Evolutionary conservation across 1,140 invertebrate genomes (phyloP).

Genomic region (Leptinotarsa undecemlineata): DNA sequence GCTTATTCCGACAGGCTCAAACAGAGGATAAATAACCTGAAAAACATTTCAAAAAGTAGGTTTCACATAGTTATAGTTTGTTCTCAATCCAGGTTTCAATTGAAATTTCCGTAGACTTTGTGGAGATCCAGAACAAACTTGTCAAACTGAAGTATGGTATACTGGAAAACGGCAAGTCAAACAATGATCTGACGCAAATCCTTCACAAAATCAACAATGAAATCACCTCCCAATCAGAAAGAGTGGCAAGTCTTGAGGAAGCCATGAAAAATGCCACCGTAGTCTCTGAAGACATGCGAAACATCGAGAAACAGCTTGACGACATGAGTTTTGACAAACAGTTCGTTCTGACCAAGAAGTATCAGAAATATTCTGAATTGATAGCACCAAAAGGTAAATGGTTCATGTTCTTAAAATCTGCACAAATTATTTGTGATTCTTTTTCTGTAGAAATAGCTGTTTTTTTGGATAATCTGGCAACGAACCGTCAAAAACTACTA

Average conservation of each 20-base stretch:
- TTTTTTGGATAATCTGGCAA: not conserved
- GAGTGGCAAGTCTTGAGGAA: conserved; percentile 46
- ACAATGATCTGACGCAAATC: conserved; percentile 41
- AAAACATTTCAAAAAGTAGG: conserved; percentile 41
- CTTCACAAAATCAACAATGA: conserved; percentile 37
- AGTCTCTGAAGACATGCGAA: conserved; percentile 58
- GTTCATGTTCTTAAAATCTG: too few relatives aligned
- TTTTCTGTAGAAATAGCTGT: not conserved
- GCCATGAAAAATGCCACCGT: conserved; percentile 56
- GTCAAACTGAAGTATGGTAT: conserved; percentile 41
- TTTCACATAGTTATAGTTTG: conserved; percentile 9
- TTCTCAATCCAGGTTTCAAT: not conserved
- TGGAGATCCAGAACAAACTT: conserved; percentile 36
- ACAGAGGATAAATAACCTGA: conserved; percentile 43
- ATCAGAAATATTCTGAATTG: conserved; percentile 41
- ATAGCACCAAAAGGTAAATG: conserved; percentile 47
- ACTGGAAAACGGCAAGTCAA: conserved; percentile 40
- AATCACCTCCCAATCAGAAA: conserved; percentile 30
- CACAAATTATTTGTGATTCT: not conserved
- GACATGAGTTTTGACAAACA: conserved; percentile 56
- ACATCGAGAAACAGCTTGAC: conserved; percentile 59
- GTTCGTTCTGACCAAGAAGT: conserved; percentile 55
- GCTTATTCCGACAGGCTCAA: conserved; percentile 46
- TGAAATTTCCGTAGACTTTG: conserved; percentile 37
- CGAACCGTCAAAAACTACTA: not conserved